These are phyloP conservation scores for Acanthurus leucopareius DNA, from an alignment of 2,797 vertebrate genomes.

Conservation along the genomic window DNA sequence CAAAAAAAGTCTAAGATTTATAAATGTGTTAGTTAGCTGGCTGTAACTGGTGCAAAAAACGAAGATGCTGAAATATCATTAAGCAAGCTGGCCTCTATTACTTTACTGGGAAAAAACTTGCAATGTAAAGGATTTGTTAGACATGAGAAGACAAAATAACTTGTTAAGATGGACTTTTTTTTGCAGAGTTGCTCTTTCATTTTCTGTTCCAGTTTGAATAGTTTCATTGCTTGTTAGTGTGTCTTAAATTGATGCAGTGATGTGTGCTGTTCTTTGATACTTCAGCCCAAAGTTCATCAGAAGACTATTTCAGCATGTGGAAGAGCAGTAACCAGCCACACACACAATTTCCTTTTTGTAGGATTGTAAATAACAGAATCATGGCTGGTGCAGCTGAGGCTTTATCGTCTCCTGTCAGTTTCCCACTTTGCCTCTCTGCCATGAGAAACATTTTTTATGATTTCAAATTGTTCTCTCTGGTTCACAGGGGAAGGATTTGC, in stretches of 20 bases:
- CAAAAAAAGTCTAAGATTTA: too few species aligned
- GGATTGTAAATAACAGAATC: conserved; percentile 30
- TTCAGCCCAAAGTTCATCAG: conserved; percentile 28
- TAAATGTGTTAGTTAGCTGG: too few species aligned
- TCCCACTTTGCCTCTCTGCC: conserved; percentile 4
- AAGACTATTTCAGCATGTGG: conserved; percentile 3
- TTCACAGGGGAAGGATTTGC: conserved; percentile 93
- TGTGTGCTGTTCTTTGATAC: conserved; percentile 45
- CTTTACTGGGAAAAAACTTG: not conserved
- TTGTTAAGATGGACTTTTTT: conserved; percentile 49
- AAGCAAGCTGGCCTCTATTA: too few species aligned
- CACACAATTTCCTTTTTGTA: conserved; percentile 40
- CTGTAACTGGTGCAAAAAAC: too few species aligned
- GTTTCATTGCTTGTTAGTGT: conserved; percentile 50
- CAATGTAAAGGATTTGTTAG: not conserved
- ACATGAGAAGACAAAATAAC: not conserved
- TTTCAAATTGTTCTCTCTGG: conserved; percentile 56
- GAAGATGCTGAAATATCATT: too few species aligned
- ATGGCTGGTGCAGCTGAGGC: conserved; percentile 21
- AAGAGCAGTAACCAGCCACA: conserved; percentile 47
- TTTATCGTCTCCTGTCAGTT: conserved; percentile 18
- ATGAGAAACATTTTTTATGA: conserved; percentile 42
- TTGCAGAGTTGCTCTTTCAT: conserved; percentile 38
- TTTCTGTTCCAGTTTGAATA: conserved; percentile 30
- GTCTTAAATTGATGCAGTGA: conserved; percentile 61